These are phyloP conservation scores for Oscheius myriophilus DNA, from an alignment of 2,888 invertebrate genomes.

Conservation along the genomic window DNA sequence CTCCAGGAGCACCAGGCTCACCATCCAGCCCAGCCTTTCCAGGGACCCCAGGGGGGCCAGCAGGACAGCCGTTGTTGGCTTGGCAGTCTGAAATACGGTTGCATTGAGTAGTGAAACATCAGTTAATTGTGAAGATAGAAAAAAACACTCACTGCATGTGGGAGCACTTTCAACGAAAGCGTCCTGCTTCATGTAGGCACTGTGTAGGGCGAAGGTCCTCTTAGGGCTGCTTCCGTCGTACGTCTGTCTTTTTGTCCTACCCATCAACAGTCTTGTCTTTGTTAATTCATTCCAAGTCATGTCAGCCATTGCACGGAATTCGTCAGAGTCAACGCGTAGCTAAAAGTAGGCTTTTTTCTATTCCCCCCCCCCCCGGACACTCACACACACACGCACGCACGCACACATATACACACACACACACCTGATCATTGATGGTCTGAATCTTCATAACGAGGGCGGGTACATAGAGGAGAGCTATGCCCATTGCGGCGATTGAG, in stretches of 20 bases:
- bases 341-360: slow-evolving; percentile 19
- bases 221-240: slow-evolving; percentile 48
- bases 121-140: neutral
- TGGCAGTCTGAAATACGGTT: slow-evolving; percentile 44
- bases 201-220: slow-evolving; percentile 54
- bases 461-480: slow-evolving; percentile 54
- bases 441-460: slow-evolving; percentile 58
- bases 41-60: slow-evolving; percentile 55
- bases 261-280: slow-evolving; percentile 37
- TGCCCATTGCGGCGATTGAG: slow-evolving; percentile 46
- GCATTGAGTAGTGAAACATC: neutral
- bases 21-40: slow-evolving; percentile 60
- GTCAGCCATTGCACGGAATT: slow-evolving; percentile 58
- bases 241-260: slow-evolving; percentile 49
- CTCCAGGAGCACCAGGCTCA: slow-evolving; percentile 52
- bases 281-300: slow-evolving; percentile 56
- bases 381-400: no score
- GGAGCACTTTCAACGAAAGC: slow-evolving; percentile 53
- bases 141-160: slow-evolving; percentile 45
- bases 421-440: slow-evolving; percentile 52
- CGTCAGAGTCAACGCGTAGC: slow-evolving; percentile 56
- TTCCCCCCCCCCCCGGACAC: no score
- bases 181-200: slow-evolving; percentile 57
- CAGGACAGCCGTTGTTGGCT: slow-evolving; percentile 52
- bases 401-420: no score